These are phyloP conservation scores for Clarias gariepinus DNA, from an alignment of 2,113 vertebrate species.

Conservation along the genomic window DNA sequence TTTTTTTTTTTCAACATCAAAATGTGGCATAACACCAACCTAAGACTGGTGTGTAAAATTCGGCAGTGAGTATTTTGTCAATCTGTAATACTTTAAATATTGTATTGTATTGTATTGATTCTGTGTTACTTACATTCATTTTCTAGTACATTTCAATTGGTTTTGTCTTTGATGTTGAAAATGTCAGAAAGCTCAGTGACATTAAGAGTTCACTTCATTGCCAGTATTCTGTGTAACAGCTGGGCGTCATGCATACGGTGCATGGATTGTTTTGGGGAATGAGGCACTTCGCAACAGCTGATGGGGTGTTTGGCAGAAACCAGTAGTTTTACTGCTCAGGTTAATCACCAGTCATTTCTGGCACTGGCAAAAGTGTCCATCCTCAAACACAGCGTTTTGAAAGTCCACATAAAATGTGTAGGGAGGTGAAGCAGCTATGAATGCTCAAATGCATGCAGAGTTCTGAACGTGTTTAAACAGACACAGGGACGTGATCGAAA, in stretches of 20 bases:
- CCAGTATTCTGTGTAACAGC: neutral
- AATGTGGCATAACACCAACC: neutral
- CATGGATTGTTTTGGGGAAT: neutral
- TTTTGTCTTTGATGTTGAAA: neutral
- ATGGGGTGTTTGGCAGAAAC: neutral
- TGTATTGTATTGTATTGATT: neutral
- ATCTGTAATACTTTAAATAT: neutral
- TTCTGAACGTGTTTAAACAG: neutral
- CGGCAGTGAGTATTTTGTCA: neutral
- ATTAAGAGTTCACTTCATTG: neutral
- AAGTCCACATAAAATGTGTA: neutral
- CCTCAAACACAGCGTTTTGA: slow-evolving; percentile 7
- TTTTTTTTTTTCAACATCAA: neutral
- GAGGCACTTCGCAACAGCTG: neutral
- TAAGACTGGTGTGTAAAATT: neutral
- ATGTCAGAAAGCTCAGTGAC: neutral
- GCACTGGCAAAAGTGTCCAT: neutral
- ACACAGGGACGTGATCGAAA: neutral
- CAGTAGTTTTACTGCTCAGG: neutral
- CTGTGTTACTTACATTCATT: neutral
- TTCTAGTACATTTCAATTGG: neutral
- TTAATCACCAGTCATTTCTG: neutral
- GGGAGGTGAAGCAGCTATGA: neutral
- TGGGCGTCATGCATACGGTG: neutral
- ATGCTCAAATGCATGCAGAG: neutral